Percentiles rank a stretch among this genome's conserved stretches.
phyloP scores from a whole-genome alignment of 2,113 vertebrate genomes.

The Lanius collurio region DNA sequence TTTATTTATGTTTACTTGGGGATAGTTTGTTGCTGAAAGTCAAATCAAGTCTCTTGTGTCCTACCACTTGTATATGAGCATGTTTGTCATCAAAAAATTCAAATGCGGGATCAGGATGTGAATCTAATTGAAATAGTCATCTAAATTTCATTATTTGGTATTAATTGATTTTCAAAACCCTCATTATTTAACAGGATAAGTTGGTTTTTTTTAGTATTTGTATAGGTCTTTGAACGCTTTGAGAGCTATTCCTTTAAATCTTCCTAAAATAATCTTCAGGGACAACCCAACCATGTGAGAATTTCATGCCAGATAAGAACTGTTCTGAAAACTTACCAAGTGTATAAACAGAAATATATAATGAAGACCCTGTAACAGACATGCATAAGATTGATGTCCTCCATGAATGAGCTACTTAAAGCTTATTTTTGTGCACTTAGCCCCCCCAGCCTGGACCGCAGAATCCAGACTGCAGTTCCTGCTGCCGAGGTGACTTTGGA shows the following conservation, averaged over 20 bases:
- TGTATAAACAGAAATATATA: conserved; percentile 4
- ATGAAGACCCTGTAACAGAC: neutral
- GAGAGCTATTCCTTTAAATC: neutral
- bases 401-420: conserved; percentile 28
- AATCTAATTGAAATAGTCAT: neutral
- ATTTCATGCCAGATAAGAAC: conserved; percentile 2
- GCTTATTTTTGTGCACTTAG: conserved; percentile 52
- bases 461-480: conserved; percentile 77
- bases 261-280: neutral
- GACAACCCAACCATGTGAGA: neutral
- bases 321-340: neutral
- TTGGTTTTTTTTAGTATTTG: neutral
- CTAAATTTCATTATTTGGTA: neutral
- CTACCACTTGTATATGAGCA: neutral
- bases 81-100: neutral
- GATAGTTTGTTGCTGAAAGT: neutral
- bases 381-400: neutral
- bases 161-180: neutral
- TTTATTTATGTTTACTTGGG: neutral
- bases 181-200: neutral
- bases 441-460: conserved; percentile 68
- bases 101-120: neutral
- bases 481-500: conserved; percentile 80
- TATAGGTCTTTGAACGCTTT: neutral
- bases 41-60: neutral